Percentiles rank a stretch among this genome's conserved stretches.
phyloP scores from a whole-genome alignment of 2,888 invertebrate species.

The Nomada ferruginata region DNA sequence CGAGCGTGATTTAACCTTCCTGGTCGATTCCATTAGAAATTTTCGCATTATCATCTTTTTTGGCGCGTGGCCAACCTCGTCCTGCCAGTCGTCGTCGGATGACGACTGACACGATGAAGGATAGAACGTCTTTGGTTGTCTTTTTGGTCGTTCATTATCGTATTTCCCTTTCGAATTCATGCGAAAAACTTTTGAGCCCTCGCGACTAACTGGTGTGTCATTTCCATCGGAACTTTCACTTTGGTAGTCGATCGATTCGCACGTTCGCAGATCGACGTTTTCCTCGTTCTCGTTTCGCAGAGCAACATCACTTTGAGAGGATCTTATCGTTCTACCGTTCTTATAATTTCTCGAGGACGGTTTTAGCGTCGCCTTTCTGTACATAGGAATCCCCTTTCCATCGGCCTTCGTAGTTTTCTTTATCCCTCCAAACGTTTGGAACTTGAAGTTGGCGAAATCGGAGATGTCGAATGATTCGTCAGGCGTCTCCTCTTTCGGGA shows the following conservation, averaged over 20 bases:
- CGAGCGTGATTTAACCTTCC: constrained; percentile 14
- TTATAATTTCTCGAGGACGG: background rate
- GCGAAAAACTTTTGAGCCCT: background rate
- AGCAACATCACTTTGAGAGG: background rate
- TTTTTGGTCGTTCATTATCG: background rate
- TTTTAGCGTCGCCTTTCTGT: constrained; percentile 47
- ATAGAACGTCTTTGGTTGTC: background rate
- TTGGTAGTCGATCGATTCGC: background rate
- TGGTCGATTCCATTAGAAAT: constrained; percentile 46
- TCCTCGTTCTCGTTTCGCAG: background rate
- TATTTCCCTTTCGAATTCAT: background rate
- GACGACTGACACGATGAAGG: constrained; percentile 33
- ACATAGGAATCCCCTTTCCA: constrained; percentile 48
- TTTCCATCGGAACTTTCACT: background rate
- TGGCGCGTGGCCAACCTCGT: constrained; percentile 28
- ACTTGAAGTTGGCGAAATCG: constrained; percentile 70
- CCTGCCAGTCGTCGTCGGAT: constrained; percentile 53
- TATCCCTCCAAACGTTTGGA: constrained; percentile 78
- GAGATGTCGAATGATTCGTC: constrained; percentile 11
- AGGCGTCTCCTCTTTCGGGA: background rate
- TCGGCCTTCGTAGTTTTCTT: constrained; percentile 58
- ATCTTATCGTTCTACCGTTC: background rate
- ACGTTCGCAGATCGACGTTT: background rate
- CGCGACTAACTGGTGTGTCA: background rate
- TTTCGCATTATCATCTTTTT: constrained; percentile 38